Conservation (phyloP, 2,113 vertebrate species). For the Chamaetylas fuelleborni region DNA sequence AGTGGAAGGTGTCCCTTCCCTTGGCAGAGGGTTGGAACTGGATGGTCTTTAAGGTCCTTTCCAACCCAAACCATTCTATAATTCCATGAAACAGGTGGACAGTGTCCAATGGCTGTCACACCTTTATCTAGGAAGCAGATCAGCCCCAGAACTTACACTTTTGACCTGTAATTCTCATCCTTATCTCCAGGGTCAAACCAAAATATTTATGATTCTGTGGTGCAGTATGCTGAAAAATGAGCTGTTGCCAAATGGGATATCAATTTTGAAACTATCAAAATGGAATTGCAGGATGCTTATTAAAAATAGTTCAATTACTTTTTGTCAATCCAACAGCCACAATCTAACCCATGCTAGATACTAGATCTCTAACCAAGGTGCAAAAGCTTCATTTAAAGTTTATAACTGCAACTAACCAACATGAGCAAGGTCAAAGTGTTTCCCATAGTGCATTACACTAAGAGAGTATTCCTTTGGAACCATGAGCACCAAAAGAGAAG, state of each 20-base stretch:
- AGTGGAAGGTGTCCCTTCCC: background rate
- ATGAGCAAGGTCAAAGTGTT: background rate
- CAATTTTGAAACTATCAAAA: background rate
- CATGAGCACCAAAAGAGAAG: background rate
- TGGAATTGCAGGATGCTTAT: background rate
- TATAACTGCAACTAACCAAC: background rate
- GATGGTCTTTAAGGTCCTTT: background rate
- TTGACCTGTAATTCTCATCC: background rate
- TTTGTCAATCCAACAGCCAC: background rate
- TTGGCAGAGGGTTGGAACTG: too few species aligned
- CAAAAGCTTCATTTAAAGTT: background rate
- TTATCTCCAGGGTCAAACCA: background rate
- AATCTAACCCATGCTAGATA: background rate
- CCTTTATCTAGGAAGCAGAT: background rate
- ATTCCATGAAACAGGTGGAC: background rate
- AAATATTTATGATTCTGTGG: background rate
- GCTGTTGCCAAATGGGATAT: background rate
- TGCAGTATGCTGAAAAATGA: background rate
- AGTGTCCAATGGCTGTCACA: background rate
- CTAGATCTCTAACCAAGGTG: background rate
- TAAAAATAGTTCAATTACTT: background rate
- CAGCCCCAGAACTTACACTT: background rate
- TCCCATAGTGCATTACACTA: background rate
- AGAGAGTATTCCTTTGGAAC: background rate
- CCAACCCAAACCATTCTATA: background rate